Evolutionary conservation across 2,797 vertebrate genomes (phyloP).

Genomic region (Enoplosus armatus): DNA sequence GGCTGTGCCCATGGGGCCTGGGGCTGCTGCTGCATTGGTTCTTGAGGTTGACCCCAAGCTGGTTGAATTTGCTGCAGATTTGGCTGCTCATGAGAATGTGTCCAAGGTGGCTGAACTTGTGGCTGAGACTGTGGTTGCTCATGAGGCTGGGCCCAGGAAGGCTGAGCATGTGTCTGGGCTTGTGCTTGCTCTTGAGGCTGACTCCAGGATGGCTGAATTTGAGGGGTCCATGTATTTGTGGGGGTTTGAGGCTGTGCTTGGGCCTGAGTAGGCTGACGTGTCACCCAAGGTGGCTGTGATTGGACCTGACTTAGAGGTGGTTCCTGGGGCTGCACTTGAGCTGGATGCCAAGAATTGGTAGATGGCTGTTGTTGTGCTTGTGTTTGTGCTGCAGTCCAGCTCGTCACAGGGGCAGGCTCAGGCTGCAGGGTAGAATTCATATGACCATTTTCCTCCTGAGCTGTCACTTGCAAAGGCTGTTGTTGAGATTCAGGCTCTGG

Average conservation of each 20-base stretch:
- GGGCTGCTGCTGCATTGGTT: slow-evolving; percentile 77
- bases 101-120: slow-evolving; percentile 65
- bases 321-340: slow-evolving; percentile 75
- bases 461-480: slow-evolving; percentile 65
- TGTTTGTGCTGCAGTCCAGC: slow-evolving; percentile 77
- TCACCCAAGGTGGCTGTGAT: slow-evolving; percentile 71
- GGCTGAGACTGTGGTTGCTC: slow-evolving; percentile 62
- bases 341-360: slow-evolving; percentile 76
- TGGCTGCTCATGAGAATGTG: slow-evolving; percentile 68
- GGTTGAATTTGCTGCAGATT: slow-evolving; percentile 70
- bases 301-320: slow-evolving; percentile 68
- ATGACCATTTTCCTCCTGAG: slow-evolving; percentile 72
- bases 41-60: slow-evolving; percentile 76
- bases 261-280: slow-evolving; percentile 64
- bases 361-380: slow-evolving; percentile 76
- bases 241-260: slow-evolving; percentile 73
- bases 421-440: slow-evolving; percentile 63
- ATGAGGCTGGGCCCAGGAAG: slow-evolving; percentile 66
- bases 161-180: slow-evolving; percentile 52
- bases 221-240: slow-evolving; percentile 77
- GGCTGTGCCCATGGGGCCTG: slow-evolving; percentile 83
- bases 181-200: slow-evolving; percentile 71
- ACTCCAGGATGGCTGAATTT: slow-evolving; percentile 73
- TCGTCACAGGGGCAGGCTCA: slow-evolving; percentile 62
- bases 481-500: slow-evolving; percentile 79